Base-by-base conservation (phyloP, 2,888 invertebrate species). In the Oscheius myriophilus region DNA sequence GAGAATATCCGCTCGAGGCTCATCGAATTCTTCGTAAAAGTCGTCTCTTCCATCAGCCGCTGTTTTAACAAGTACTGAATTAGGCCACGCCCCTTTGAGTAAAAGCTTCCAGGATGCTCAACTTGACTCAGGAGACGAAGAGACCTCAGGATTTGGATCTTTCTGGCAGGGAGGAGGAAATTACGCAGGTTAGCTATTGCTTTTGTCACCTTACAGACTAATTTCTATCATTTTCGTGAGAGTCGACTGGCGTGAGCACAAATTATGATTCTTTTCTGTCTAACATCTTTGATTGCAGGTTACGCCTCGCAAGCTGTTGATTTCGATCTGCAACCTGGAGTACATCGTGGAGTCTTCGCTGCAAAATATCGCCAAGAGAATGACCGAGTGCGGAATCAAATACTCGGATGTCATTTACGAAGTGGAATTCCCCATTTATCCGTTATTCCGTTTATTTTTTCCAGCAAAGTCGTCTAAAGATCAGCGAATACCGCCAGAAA, bases 311-410 rank as follows among this genome's bases (percentile, higher is more conserved):
- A 83, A 84, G 54, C 70, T 86, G 41, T 66, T 86, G 25, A 83
- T 85, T 18, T 78, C 81, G 7, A 78, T 86, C 33, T 80, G 84
- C 63, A 86, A 86, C 67, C 70, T 86, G 16, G 84, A 87, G 55
- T 86, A 82, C 70, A 77, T 85, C 39, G 66, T 83, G 18, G 72
- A 78, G n/a, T 75, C 78, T 43, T 82, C 83, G 2, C 65, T 86
- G 53, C 76, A 78, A 33, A 72, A 71, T 26, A 78, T 86, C 11
- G 75, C 78, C 43, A 78, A 79, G 52, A 79, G 84, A 41, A 76
- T 86, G 69, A 71, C 72, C 49, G 84, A 84, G 57, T 76, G 77
- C 67, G 83, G 84, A 16, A 79, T 86, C 49, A 80, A 82, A 59
- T 81, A 78, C 67, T 75, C 81, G 12, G 84, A 84, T 62, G 74